A percentile compares a stretch with the other conserved stretches of the same genome.
These are phyloP conservation scores for Schizaphis graminum DNA, from an alignment of 2,888 invertebrate species.

Conservation along the genomic window DNA sequence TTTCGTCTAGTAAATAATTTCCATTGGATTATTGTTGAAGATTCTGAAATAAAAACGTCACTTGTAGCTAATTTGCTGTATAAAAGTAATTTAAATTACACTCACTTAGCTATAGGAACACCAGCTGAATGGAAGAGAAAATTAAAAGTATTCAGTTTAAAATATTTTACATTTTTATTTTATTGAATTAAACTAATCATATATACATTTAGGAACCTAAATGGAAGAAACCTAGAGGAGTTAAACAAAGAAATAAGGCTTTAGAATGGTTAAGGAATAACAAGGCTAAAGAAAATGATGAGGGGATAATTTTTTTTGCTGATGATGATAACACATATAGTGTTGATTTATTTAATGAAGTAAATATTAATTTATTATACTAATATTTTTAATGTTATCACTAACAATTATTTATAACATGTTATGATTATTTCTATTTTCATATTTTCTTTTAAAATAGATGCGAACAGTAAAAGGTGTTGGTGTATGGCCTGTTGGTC, in stretches of 20 bases:
- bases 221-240: constrained; percentile 88
- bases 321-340: constrained; percentile 98
- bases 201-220: constrained; percentile 75
- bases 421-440: neutral
- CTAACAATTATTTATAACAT: neutral
- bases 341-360: constrained; percentile 90
- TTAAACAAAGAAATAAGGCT: constrained; percentile 90
- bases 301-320: constrained; percentile 92
- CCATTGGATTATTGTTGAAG: constrained; percentile 95
- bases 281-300: constrained; percentile 74
- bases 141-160: constrained; percentile 71
- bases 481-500: constrained; percentile 95
- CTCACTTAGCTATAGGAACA: constrained; percentile 79
- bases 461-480: constrained; percentile 86
- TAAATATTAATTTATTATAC: constrained; percentile 71
- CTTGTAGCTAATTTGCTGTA: constrained; percentile 82
- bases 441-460: constrained; percentile 73
- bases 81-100: constrained; percentile 76
- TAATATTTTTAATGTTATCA: neutral
- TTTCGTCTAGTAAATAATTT: constrained; percentile 88
- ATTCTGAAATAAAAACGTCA: constrained; percentile 79
- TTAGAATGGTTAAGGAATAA: constrained; percentile 84
- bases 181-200: neutral
- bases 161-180: neutral
- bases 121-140: constrained; percentile 80